Base-by-base conservation (phyloP, 2,888 invertebrate genomes). In the Hirtodrosophila alboralis region DNA sequence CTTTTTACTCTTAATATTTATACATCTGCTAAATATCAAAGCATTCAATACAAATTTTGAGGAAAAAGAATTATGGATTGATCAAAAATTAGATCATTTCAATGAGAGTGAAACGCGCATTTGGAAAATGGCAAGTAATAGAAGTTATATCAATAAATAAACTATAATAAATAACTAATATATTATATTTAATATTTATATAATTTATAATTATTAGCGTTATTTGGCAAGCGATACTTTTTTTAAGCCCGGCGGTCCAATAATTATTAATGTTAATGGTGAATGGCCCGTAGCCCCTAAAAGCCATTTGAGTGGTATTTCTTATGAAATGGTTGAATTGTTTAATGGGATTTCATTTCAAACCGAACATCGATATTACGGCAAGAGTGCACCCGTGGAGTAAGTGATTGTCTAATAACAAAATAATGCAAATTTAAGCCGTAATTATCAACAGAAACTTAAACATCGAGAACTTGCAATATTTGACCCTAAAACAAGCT, bases 361-460 rank as follows among this genome's bases (percentile, higher is more conserved):
- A 72, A 93, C 95, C 0, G 96, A 96, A 86, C 96, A 96, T 87
- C 92, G 96, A 63, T 96, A 93, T 87, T 96, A 96, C 83, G 96
- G 96, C 3, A 84, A 91, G 36, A 95, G 94, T 65, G 91, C 91
- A 64, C 95, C 73, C 4, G 33, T 54, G 2, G 4, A 26, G 68
- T 65, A 8, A 61, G 68, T 57, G 2, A 16, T 23, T 5, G 4
- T n/a, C 1, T n/a, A 9, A 9, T 1, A 23, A n/a, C n/a, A n/a
- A n/a, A 12, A 8, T 13, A 10, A 2, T 9, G 2, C 3, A 4
- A 18, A 7, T 16, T 5, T 1, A 12, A 45, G 6, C 6, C 1
- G 8, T 2, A 4, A 6, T 13, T 7, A 1, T 18, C 3, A 13
- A 34, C 21, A 65, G 68, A 23, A 28, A 57, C 10, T 33, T 58